Evolutionary conservation across 2,797 vertebrate genomes (phyloP).

Genomic region (Onychomys torridus): DNA sequence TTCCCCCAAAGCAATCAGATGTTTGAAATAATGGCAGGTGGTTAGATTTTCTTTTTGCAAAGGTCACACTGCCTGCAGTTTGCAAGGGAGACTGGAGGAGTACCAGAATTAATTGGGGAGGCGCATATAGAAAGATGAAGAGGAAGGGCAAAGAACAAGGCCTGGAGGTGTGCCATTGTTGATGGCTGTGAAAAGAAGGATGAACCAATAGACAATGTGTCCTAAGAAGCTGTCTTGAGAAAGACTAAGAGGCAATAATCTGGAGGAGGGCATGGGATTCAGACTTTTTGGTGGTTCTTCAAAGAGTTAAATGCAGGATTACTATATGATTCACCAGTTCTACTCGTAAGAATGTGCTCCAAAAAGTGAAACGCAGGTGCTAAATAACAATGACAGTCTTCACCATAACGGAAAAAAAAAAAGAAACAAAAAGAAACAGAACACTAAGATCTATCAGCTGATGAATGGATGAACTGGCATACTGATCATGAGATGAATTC

Average conservation of each 20-base stretch:
- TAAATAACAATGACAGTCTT: not conserved
- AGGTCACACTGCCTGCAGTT: not conserved
- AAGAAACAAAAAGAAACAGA: no score
- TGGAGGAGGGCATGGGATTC: not conserved
- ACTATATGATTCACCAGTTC: not conserved
- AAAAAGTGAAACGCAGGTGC: not conserved
- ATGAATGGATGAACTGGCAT: not conserved
- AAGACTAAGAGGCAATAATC: not conserved
- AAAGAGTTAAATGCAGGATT: not conserved
- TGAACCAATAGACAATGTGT: not conserved
- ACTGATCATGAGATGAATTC: no score
- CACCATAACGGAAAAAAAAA: not conserved
- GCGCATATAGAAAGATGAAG: not conserved
- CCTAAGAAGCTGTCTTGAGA: constrained; percentile 21
- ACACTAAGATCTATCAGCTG: not conserved
- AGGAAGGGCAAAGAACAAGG: not conserved
- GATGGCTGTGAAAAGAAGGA: not conserved
- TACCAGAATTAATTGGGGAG: constrained; percentile 32
- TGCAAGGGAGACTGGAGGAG: not conserved
- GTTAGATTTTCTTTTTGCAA: constrained; percentile 62
- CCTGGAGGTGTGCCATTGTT: not conserved
- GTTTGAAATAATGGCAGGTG: not conserved
- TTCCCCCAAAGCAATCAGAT: not conserved
- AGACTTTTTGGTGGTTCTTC: not conserved
- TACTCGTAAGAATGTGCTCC: not conserved